These are phyloP conservation scores for Trypoxylon attenuatum DNA, from an alignment of 2,888 invertebrate species.

Conservation along the genomic window DNA sequence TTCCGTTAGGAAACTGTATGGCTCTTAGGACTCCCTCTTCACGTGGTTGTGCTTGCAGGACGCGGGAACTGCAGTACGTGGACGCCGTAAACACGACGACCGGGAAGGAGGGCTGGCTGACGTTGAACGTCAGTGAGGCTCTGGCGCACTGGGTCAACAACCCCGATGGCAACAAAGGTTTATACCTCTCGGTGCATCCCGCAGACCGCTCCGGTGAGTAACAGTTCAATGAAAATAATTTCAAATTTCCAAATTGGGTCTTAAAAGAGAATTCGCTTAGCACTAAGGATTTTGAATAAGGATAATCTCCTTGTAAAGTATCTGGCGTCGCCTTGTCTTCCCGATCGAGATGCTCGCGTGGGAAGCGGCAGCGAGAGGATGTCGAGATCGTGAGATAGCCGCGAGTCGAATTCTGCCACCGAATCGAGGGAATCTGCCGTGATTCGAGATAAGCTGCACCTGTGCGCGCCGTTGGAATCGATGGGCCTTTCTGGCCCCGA, in stretches of 20 bases:
- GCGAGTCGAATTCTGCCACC: conserved; percentile 54
- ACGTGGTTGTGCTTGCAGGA: no score
- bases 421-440: conserved; percentile 47
- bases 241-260: no score
- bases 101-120: conserved; percentile 89
- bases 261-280: conserved; percentile 4
- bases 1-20: no score
- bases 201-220: conserved; percentile 81
- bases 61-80: conserved; percentile 84
- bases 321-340: conserved; percentile 56
- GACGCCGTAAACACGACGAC: conserved; percentile 86
- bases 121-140: conserved; percentile 88
- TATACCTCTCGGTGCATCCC: conserved; percentile 87
- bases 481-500: conserved; percentile 23
- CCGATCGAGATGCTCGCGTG: conserved; percentile 35
- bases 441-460: conserved; percentile 50
- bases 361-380: conserved; percentile 20
- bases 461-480: conserved; percentile 34
- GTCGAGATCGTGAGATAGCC: conserved; percentile 48
- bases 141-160: conserved; percentile 87
- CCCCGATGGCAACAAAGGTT: conserved; percentile 87
- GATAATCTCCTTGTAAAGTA: conserved; percentile 26
- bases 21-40: no score
- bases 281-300: conserved; percentile 15
- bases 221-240: background rate